Conservation (phyloP, 2,888 invertebrate genomes). For the Thumatha senex region DNA sequence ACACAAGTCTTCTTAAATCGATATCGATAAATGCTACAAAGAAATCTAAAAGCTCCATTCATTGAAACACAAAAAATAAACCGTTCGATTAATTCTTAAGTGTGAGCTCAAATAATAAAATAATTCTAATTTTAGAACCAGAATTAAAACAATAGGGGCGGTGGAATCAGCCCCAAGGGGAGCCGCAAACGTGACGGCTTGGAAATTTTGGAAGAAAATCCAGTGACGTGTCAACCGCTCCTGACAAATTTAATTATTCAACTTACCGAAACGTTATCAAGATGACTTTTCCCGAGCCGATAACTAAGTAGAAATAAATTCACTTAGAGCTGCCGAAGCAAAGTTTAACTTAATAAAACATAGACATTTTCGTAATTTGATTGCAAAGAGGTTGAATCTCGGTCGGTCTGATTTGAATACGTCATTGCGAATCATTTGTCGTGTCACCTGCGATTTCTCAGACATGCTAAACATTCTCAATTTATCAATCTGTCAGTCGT, state of each 20-base stretch:
- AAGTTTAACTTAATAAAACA: conserved; percentile 83
- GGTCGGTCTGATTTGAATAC: conserved; percentile 74
- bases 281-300: conserved; percentile 80
- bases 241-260: conserved; percentile 83
- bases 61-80: conserved; percentile 26
- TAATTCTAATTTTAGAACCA: conserved; percentile 78
- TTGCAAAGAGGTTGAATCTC: conserved; percentile 71
- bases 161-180: conserved; percentile 43
- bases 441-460: conserved; percentile 37
- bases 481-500: neutral
- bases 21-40: conserved; percentile 26
- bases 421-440: conserved; percentile 72
- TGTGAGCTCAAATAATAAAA: conserved; percentile 79
- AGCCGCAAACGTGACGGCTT: conserved; percentile 71
- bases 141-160: conserved; percentile 67
- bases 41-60: conserved; percentile 25
- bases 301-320: conserved; percentile 83
- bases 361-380: conserved; percentile 79
- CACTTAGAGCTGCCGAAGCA: conserved; percentile 79
- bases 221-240: conserved; percentile 78
- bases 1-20: conserved; percentile 20
- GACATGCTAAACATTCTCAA: conserved; percentile 7
- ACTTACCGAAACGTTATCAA: conserved; percentile 81
- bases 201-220: conserved; percentile 75
- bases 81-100: conserved; percentile 49